These are phyloP conservation scores for Beroe forskalii DNA, from an alignment of 37 sponge, comb jelly and placozoan species.

Conservation along the genomic window DNA sequence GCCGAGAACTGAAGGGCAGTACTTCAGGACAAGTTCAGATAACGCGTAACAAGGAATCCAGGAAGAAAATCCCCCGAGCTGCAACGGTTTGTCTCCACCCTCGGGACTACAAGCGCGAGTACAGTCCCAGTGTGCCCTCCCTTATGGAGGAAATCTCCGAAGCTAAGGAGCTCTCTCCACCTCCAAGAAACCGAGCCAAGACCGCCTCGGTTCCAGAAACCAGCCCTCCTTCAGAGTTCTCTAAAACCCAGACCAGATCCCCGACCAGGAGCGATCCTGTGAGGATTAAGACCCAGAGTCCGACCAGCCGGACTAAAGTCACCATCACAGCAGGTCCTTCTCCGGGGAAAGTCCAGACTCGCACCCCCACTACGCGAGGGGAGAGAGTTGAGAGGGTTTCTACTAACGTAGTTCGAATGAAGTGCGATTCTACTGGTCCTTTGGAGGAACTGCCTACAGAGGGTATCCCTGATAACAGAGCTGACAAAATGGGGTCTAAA, in stretches of 20 bases:
- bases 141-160: not conserved
- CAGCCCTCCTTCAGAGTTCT: not conserved
- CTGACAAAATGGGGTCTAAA: not conserved
- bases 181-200: not conserved
- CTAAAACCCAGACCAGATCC: not conserved
- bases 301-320: not conserved
- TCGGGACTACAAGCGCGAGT: not conserved
- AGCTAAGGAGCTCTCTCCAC: not conserved
- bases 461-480: not conserved
- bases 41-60: not conserved
- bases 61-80: not conserved
- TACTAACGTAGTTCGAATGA: no score
- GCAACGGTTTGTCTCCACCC: not conserved
- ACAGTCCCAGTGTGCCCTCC: not conserved
- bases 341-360: not conserved
- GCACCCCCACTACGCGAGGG: not conserved
- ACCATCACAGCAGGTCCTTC: not conserved
- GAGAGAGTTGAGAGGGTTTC: no score
- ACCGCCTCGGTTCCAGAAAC: not conserved
- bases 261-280: not conserved
- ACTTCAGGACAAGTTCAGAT: not conserved
- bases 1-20: slow-evolving; percentile 19
- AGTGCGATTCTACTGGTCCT: no score
- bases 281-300: not conserved
- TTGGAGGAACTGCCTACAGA: not conserved